Conservation (phyloP, 2,888 invertebrate species). For the Trissonchulus sp. region DNA sequence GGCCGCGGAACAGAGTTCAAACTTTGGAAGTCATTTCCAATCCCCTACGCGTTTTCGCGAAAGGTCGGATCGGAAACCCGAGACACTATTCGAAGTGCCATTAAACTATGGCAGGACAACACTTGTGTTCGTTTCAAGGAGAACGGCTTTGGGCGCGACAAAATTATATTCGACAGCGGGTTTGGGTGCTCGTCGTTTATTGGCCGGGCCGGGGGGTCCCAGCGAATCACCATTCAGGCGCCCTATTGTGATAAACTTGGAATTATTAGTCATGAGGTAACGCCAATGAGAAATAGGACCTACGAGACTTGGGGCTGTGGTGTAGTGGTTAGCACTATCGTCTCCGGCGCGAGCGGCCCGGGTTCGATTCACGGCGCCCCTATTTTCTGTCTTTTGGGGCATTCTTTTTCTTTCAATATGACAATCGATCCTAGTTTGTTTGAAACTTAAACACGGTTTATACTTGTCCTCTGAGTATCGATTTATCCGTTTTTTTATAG, state of each 20-base stretch:
- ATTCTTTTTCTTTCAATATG: too few relatives aligned
- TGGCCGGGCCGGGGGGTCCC: constrained; percentile 35
- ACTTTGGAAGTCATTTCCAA: constrained; percentile 17
- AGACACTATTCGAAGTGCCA: constrained; percentile 33
- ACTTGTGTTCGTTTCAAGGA: constrained; percentile 45
- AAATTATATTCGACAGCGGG: constrained; percentile 49
- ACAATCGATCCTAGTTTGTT: too few relatives aligned
- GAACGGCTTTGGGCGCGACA: constrained; percentile 41
- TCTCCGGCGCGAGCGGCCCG: too few relatives aligned
- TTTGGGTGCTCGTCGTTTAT: constrained; percentile 49
- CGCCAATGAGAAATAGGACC: too few relatives aligned
- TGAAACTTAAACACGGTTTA: too few relatives aligned
- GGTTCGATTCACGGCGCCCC: too few relatives aligned
- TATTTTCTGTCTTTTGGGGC: too few relatives aligned
- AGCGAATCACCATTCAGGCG: constrained; percentile 34
- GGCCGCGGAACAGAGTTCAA: not conserved
- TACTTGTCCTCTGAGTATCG: too few relatives aligned
- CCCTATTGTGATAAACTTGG: constrained; percentile 49
- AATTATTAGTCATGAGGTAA: constrained; percentile 47
- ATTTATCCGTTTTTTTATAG: too few relatives aligned
- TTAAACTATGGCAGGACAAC: constrained; percentile 42
- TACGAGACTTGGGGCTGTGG: too few relatives aligned
- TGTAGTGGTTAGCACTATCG: too few relatives aligned
- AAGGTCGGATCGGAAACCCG: not conserved
- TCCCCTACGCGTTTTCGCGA: constrained; percentile 4